phyloP scores from a whole-genome alignment of 2,113 vertebrate genomes.

The Chlorodrepanis virens region DNA sequence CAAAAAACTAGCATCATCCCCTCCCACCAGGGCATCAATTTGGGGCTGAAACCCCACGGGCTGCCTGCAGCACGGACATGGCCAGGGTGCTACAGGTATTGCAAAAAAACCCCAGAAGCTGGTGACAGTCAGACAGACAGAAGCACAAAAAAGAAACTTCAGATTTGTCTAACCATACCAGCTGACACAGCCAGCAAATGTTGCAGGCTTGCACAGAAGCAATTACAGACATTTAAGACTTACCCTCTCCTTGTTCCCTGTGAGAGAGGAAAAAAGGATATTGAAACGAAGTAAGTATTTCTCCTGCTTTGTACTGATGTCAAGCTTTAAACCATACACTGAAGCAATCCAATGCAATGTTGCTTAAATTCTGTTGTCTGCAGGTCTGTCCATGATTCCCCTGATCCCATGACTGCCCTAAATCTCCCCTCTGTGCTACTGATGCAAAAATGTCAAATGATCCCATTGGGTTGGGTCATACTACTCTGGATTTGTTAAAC shows the following conservation, averaged over 20 bases:
- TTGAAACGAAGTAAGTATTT: not conserved
- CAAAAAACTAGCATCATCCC: not conserved
- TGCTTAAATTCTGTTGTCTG: not conserved
- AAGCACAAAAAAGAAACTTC: not conserved
- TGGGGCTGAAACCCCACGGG: not conserved
- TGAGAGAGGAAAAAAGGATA: constrained; percentile 28
- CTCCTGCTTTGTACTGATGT: rapidly evolving
- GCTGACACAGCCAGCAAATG: not conserved
- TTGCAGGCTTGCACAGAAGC: not conserved
- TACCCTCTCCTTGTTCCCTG: constrained; percentile 88
- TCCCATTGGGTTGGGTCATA: not conserved
- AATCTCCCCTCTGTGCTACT: not conserved
- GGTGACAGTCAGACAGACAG: not conserved
- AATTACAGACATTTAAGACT: constrained; percentile 59
- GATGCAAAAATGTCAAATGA: not conserved
- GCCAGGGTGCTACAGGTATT: not conserved
- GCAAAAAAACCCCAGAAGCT: not conserved
- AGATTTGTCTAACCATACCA: not conserved
- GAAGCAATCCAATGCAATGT: not conserved
- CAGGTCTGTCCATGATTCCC: not conserved
- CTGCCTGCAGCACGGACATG: not conserved
- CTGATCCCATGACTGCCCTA: not conserved
- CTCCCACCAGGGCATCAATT: not conserved
- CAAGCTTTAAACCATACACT: not conserved
- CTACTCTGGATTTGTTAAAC: not conserved